A percentile compares a stretch with the other conserved stretches of the same genome.
These are phyloP conservation scores for Lutraria lutraria DNA, from an alignment of 2,888 invertebrate genomes.

Conservation along the genomic window DNA sequence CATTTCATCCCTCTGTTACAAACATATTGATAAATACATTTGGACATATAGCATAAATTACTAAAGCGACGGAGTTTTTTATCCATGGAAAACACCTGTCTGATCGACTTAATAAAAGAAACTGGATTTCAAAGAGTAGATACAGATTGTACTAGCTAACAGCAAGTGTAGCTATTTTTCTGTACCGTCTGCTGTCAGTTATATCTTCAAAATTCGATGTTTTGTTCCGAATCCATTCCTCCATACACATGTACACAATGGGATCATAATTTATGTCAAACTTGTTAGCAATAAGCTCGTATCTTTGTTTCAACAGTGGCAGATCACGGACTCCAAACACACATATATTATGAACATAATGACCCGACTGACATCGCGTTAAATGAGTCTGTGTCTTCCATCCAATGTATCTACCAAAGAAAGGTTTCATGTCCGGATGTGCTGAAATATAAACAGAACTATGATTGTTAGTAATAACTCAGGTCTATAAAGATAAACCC, in stretches of 20 bases:
- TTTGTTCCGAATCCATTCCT: conserved; percentile 74
- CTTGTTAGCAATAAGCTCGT: conserved; percentile 85
- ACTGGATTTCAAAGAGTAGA: no score
- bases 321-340: conserved; percentile 82
- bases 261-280: conserved; percentile 82
- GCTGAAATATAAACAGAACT: conserved; percentile 57
- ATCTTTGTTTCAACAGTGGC: conserved; percentile 67
- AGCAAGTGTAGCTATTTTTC: conserved; percentile 32
- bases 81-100: no score
- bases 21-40: no score
- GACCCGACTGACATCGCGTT: conserved; percentile 57
- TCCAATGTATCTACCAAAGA: conserved; percentile 68
- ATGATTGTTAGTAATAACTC: background rate
- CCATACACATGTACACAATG: conserved; percentile 82
- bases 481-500: background rate
- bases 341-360: conserved; percentile 76
- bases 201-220: conserved; percentile 52
- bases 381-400: conserved; percentile 65
- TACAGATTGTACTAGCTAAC: background rate
- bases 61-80: no score
- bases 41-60: no score
- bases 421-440: conserved; percentile 67
- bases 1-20: no score
- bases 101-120: no score
- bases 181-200: conserved; percentile 43